Conservation (phyloP, 2,113 vertebrate species). For the Amblyopsis rosae region DNA sequence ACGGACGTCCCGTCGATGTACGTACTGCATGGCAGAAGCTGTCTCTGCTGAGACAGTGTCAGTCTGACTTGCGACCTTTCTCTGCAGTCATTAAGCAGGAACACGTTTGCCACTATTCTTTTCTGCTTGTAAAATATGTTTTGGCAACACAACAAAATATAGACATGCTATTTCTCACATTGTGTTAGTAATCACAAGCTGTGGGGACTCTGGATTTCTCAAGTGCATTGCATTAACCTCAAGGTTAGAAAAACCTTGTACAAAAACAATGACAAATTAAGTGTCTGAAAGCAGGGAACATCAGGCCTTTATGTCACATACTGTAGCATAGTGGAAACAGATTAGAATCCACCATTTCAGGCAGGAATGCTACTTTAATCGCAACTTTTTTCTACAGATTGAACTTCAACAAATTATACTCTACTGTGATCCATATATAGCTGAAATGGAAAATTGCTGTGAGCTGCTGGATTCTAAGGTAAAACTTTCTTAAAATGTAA, state of each 20-base stretch:
- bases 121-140: too few species aligned
- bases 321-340: background rate
- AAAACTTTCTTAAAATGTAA: constrained; percentile 45
- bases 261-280: constrained; percentile 1
- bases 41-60: background rate
- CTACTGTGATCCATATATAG: constrained; percentile 86
- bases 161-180: too few species aligned
- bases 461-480: constrained; percentile 83
- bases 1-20: constrained; percentile 92
- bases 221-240: background rate
- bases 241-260: background rate
- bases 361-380: constrained; percentile 12
- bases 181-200: too few species aligned
- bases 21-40: constrained; percentile 55
- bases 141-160: too few species aligned
- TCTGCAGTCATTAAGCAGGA: too few species aligned
- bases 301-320: constrained; percentile 1
- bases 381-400: constrained; percentile 76
- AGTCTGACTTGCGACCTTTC: background rate
- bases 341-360: constrained; percentile 6
- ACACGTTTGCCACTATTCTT: too few species aligned
- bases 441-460: constrained; percentile 85
- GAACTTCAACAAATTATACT: constrained; percentile 87
- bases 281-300: background rate
- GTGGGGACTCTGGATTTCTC: too few species aligned